Evolutionary conservation across 2,113 vertebrate genomes (phyloP).

Genomic region (Nothocercus nigrocapillus): DNA sequence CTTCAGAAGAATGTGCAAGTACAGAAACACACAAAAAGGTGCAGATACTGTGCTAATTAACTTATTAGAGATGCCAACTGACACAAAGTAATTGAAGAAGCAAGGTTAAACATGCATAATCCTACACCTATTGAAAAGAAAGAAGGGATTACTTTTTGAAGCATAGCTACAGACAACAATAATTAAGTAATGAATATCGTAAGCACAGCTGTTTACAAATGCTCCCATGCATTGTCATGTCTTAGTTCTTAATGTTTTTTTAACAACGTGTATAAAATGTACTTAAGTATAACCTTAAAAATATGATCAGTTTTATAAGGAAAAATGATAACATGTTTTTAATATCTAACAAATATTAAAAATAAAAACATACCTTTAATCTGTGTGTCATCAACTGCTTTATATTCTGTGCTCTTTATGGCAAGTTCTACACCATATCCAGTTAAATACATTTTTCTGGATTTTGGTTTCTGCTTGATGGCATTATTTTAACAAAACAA

Average conservation of each 20-base stretch:
- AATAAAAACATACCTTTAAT: slow-evolving; percentile 84
- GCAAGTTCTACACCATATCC: slow-evolving; percentile 97
- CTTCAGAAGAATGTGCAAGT: not conserved
- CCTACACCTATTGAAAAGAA: not conserved
- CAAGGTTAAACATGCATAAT: not conserved
- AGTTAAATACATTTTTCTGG: slow-evolving; percentile 89
- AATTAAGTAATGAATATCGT: not conserved
- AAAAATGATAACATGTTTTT: not conserved
- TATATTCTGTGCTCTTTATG: slow-evolving; percentile 97
- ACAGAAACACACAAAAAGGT: not conserved
- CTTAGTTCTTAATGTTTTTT: not conserved
- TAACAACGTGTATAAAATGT: not conserved
- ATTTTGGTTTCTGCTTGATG: slow-evolving; percentile 81
- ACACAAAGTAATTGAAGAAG: not conserved
- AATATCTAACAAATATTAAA: not conserved
- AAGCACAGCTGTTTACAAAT: not conserved
- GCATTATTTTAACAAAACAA: slow-evolving; percentile 25
- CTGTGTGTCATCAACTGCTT: slow-evolving; percentile 91
- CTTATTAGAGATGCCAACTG: not conserved
- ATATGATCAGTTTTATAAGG: not conserved
- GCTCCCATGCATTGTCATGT: not conserved
- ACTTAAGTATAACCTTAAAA: not conserved
- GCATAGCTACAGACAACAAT: not conserved
- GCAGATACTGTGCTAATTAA: not conserved
- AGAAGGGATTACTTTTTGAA: not conserved